Evolutionary conservation across 2,888 invertebrate genomes (phyloP), one percentile per base, ranked within the genome.

Genomic region (Cryptus armator): DNA sequence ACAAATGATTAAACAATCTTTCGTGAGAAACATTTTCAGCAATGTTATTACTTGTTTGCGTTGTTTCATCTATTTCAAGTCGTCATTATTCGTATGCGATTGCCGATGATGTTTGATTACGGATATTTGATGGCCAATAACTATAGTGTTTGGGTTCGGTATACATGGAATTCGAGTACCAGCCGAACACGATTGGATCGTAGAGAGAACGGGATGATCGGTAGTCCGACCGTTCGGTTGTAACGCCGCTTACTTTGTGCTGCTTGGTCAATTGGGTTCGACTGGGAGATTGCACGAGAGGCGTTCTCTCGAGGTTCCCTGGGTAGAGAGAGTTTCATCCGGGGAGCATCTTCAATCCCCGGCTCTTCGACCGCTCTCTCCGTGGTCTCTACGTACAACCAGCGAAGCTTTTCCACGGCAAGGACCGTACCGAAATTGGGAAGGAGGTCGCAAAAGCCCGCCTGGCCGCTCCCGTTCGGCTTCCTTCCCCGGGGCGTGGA

Each of bases 381-480:
- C 62, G 46, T 46, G 51, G 53, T 68, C 62, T 75, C 66, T 70
- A 70, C 56, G 79, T 82, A 43, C 66, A 68, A 16, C 64, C 80
- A 71, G 72, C 53, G 70, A 78, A 29, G 62, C 62, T 80, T 83
- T 85, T 44, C 75, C 79, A 44, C 51, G 37, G 64, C 79, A 62
- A 32, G 75, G 79, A 85, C 79, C 85, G 79, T 72, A 83, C 80
- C 37, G 85, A 67, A 85, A 85, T 85, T 85, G 72, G 80, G 82
- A 85, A 85, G 72, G 85, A 85, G 85, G 85, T 83, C 85, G 80
- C 79, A 66, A 75, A 62, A 62, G 82, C 79, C 75, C 82, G 82
- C 83, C 76, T 72, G 85, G 83, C 85, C 85, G 83, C 85, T 83
- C 83, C 83, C 85, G 80, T 72, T 80, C 85, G 59, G 79, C 75